Evolutionary conservation across 2,797 vertebrate species (phyloP), one percentile per base, ranked within the genome.

Genomic region (Sebastes steindachneri): DNA sequence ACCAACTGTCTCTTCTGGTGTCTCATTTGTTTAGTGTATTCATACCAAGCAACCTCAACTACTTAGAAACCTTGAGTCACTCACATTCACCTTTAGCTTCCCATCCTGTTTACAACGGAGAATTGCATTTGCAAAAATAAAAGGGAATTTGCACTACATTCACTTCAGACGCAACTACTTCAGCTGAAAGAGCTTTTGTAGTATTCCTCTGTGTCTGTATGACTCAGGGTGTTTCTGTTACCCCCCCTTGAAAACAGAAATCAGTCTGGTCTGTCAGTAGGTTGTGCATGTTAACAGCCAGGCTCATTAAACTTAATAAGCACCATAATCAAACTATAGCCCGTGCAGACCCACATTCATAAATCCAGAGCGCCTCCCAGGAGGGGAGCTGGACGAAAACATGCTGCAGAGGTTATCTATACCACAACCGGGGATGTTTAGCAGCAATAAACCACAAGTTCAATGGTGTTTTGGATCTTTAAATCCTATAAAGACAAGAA

Each of bases 321-420:
- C 58, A 31, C 55, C 29, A 3, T 91, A 89, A 92, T 92, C 72
- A 82, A 86, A 91, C 89, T 91, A 84, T 45, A 69, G 51, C 2
- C 45, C n/a, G 14, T 64, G 55, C 85, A 89, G 88, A 73, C 66
- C 54, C 51, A n/a, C 58, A 14, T 53, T 25, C 54, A 70, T 68
- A 29, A 68, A 68, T 68, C 68, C 73, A 86, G 83, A 75, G 29
- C 66, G 29, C 57, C 33, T 78, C 88, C 83, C 81, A 28, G 11
- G 81, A 76, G 83, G 12, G 33, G 17, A 73, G 15, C 75, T 77
- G 75, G 9, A 64, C 55, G 1, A n/a, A 26, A 63, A 29, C 68
- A n/a, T 15, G 33, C 48, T 26, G 58, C 77, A 70, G 48, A 81
- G 79, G 58, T 64, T 70, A 70, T 60, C 67, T 31, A 0, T 29